Base-by-base conservation (phyloP, 2,797 vertebrate genomes). In the Apodemus agrarius region DNA sequence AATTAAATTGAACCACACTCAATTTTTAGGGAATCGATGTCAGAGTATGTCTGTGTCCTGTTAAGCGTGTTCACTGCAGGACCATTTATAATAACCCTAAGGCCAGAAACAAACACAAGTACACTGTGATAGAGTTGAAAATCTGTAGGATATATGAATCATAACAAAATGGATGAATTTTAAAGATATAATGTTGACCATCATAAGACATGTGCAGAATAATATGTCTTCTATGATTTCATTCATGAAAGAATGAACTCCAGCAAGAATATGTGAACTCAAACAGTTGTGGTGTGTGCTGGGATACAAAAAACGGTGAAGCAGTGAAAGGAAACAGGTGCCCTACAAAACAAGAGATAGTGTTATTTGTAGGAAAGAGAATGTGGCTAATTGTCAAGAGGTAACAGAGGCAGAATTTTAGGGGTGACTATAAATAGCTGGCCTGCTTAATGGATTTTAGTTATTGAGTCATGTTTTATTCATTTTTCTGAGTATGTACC, bases 1-100 rank as follows among this genome's bases (percentile, higher is more conserved):
- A 92, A 89, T 16, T 91, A 9, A 92, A 84, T 46, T 84, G 29
- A 79, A 79, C 84, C 31, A 92, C 74, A 92, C 59, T 22, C 43
- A 85, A 49, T n/a, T 49, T 90, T 89, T 69, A n/a, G 90, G 63
- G 57, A 96, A 86, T 19, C 21, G 46, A 26, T 80, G 22, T 67
- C 54, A 67, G 85, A 80, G n/a, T 34, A 43, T 40, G 19, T 40
- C 74, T 78, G 26, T 69, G 31, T 65, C 49, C 67, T 34, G 8
- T 21, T 24, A 82, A 76, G 49, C 6, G 13, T 87, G 69, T 63
- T 90, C 40, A 81, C 14, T 86, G 54, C 63, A 86, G 57, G 57
- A 52, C 37, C 17, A 40, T 75, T 74, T 57, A 49, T n/a, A 92
- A 43, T 46, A 46, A 57, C 24, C 52, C 37, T 67, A 82, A 76